A percentile compares a stretch with the other conserved stretches of the same genome.
phyloP scores from a whole-genome alignment of 2,113 vertebrate genomes.

The Misgurnus mizolepis region DNA sequence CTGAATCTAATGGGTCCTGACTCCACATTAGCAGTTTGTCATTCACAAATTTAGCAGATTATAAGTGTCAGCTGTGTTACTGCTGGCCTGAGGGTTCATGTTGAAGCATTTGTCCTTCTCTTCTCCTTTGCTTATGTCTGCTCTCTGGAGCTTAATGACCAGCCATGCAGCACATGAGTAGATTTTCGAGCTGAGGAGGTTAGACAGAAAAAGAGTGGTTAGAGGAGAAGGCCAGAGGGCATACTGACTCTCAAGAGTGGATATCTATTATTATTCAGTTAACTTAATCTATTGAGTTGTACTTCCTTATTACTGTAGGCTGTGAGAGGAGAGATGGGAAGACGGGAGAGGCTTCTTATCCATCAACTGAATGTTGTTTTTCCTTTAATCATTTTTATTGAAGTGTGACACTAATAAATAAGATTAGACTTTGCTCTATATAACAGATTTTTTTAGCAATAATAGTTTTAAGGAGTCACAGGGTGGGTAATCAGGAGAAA shows the following conservation, averaged over 20 bases:
- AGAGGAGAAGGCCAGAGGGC: slow-evolving; percentile 50
- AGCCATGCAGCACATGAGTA: slow-evolving; percentile 8
- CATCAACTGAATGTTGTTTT: slow-evolving; percentile 64
- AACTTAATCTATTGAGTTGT: background rate
- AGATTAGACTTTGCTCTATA: no score
- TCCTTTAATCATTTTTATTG: slow-evolving; percentile 69
- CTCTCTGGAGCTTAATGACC: slow-evolving; percentile 20
- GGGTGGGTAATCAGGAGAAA: no score
- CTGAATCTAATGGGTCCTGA: background rate
- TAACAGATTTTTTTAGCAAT: no score
- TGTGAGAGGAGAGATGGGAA: background rate
- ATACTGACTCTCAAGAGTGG: slow-evolving; percentile 40
- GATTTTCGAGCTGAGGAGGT: slow-evolving; percentile 24
- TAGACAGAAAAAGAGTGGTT: slow-evolving; percentile 54
- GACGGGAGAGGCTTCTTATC: slow-evolving; percentile 60
- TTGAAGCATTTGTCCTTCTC: slow-evolving; percentile 29
- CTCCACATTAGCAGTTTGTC: background rate
- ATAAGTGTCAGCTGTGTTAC: background rate
- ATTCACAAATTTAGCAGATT: slow-evolving; percentile 6
- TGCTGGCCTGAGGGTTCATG: background rate
- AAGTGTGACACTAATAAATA: slow-evolving; percentile 61
- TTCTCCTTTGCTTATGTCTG: slow-evolving; percentile 8
- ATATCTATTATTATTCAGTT: slow-evolving; percentile 35
- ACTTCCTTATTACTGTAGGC: slow-evolving; percentile 53
- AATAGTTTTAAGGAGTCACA: no score